Base-by-base conservation (phyloP, 2,888 invertebrate genomes). In the Amorpha juglandis region DNA sequence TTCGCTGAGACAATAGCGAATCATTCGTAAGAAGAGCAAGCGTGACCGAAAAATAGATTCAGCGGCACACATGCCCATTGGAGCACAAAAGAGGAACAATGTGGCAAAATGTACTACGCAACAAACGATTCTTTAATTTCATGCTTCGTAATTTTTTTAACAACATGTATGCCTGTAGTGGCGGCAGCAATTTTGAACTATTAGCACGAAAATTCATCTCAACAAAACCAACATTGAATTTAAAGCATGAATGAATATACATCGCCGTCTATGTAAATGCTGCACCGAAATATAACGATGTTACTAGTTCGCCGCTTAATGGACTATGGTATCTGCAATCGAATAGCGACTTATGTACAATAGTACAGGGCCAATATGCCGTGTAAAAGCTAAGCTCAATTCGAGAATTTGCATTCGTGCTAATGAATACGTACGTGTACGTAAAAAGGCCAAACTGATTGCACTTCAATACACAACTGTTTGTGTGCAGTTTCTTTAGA, bases 241-340 rank as follows among this genome's bases (percentile, higher is more conserved):
- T 45, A 27, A 47, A 64, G 42, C 62, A 27, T 76, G 78, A 86
- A 86, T 84, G 82, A 78, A 83, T 84, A 87, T 88, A 74, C 84
- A 83, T 76, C 78, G 78, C 77, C 81, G 78, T 80, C 78, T 86
- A 88, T 90, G 88, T 84, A 86, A 90, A 91, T 90, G 76, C 75
- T 75, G 76, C 70, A 76, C 75, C 82, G 81, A 82, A 84, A 83
- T 80, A 81, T 88, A 88, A 90, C 86, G 74, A 81, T 82, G 83
- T 90, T 88, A 89, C 81, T 77, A 79, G 78, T 75, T 74, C 76
- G 74, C 76, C 71, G 72, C 81, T 80, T 87, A 84, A 86, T 85
- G 82, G 82, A 83, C 85, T 82, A 82, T 80, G 77, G 79, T 83
- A 52, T 55, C 33, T 64, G 33, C 12, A 55, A 16, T 55, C 19